phyloP scores from a whole-genome alignment of 2,797 vertebrate genomes.

The Onychomys leucogaster region DNA sequence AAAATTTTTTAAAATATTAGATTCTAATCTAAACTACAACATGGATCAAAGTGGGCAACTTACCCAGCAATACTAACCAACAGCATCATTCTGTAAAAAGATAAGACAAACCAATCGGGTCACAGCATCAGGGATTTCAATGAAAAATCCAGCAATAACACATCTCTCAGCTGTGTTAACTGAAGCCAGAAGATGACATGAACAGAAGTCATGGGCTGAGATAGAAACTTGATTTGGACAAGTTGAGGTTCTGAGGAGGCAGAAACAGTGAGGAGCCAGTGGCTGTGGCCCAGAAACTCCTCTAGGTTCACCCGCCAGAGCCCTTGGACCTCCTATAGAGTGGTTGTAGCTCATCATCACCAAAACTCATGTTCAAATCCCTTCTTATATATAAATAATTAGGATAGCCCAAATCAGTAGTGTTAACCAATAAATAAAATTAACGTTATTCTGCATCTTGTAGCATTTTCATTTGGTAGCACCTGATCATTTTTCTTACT shows the following conservation, averaged over 20 bases:
- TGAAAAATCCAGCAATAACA: neutral
- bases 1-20: neutral
- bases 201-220: neutral
- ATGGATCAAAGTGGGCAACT: too few species aligned
- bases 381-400: neutral
- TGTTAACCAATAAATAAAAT: neutral
- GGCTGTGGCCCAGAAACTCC: neutral
- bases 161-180: neutral
- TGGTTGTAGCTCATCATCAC: neutral
- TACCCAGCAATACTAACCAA: neutral
- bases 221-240: neutral
- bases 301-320: neutral
- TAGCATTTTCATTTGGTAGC: neutral
- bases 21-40: neutral
- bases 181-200: neutral
- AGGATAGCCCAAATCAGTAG: neutral
- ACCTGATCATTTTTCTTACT: neutral
- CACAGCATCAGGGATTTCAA: neutral
- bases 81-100: too few species aligned
- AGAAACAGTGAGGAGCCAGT: neutral
- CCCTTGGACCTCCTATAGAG: neutral
- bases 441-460: neutral
- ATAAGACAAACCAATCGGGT: neutral
- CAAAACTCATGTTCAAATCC: neutral
- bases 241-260: neutral